Base-by-base conservation (phyloP, 2,888 invertebrate species). In the Dione vanillae region DNA sequence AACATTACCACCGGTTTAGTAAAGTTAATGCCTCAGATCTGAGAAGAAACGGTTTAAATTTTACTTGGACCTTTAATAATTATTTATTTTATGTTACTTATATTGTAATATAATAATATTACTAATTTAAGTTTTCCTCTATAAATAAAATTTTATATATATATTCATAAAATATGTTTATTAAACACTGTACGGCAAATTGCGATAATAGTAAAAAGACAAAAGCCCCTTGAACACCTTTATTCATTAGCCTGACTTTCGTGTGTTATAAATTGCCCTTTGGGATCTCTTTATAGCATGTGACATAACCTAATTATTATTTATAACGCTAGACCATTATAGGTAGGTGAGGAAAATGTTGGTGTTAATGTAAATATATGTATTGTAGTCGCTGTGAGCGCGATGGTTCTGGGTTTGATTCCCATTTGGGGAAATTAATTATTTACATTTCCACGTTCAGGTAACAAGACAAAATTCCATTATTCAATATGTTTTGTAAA, bases 191-290 rank as follows among this genome's bases (percentile, higher is more conserved):
- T 51, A 49, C 27, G 35, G n/a, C 51, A 61, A 67, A 67, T 61
- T 51, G 51, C 16, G 51, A 62, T 62, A 62, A 67, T 61, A 61
- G 49, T 51, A 51, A 67, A 68, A 68, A 68, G 45, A 68, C 43
- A 62, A 54, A 27, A 62, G 49, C 19, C 19, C 35, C 43, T 52
- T 35, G 41, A 70, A 65, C 41, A 54, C 69, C 64, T 59, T 72
- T 70, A 67, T 70, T 70, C 40, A 70, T 70, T 70, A 70, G 67
- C 66, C 58, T 72, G 45, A 72, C 67, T 67, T 72, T 67, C 67
- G 40, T 70, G 69, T 67, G 69, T 69, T 56, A 66, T 72, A 66
- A 66, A 69, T 69, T 61, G 61, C 56, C 72, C 66, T 62, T 16
- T 37, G 43, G 69, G 72, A 69, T 47, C 37, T 69, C 65, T 65